A percentile compares a stretch with the other conserved stretches of the same genome.
Evolutionary conservation across 2,797 vertebrate species (phyloP).

Genomic region (Neosalanx taihuensis): DNA sequence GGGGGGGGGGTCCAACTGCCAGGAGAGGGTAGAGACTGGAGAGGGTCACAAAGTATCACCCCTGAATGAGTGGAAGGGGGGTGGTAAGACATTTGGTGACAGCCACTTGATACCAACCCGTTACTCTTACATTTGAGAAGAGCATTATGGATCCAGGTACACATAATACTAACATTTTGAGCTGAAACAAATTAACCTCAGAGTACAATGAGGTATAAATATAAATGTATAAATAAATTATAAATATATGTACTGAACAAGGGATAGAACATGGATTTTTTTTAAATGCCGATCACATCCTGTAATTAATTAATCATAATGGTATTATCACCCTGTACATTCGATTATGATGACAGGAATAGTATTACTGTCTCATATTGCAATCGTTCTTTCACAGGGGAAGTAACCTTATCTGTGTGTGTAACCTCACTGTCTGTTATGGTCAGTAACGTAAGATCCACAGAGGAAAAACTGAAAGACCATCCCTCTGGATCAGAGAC

Average conservation of each 20-base stretch:
- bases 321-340: slow-evolving; percentile 43
- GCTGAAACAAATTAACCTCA: not conserved
- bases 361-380: slow-evolving; percentile 53
- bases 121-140: too few species aligned
- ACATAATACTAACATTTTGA: not conserved
- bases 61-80: slow-evolving; percentile 31
- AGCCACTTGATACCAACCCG: too few species aligned
- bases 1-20: slow-evolving; percentile 10
- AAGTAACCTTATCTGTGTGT: slow-evolving; percentile 42
- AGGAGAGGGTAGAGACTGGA: not conserved
- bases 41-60: not conserved
- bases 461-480: slow-evolving; percentile 22
- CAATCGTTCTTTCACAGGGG: slow-evolving; percentile 42
- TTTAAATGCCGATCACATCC: slow-evolving; percentile 22
- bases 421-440: slow-evolving; percentile 25
- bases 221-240: not conserved
- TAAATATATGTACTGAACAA: not conserved
- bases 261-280: not conserved
- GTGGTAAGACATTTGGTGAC: slow-evolving; percentile 7
- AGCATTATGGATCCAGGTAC: not conserved
- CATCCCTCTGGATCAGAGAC: slow-evolving; percentile 17
- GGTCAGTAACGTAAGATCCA: slow-evolving; percentile 41
- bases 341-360: slow-evolving; percentile 50
- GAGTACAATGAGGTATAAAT: not conserved
- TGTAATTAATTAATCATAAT: slow-evolving; percentile 47